These are phyloP conservation scores for Melanotaenia maccullochi DNA, from an alignment of 2,797 vertebrate species.

Conservation along the genomic window DNA sequence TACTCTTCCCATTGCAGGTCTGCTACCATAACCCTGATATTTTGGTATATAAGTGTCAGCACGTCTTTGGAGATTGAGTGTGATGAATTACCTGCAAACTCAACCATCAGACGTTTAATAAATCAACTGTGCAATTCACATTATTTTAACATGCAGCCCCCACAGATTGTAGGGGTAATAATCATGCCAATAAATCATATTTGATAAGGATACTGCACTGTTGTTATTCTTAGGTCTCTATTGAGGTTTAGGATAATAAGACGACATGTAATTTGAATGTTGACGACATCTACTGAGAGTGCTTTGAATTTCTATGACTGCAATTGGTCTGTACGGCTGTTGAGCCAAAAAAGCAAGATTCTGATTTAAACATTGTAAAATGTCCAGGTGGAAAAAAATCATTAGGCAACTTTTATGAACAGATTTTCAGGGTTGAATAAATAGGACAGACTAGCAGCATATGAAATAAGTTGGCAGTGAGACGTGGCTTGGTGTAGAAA, in stretches of 20 bases:
- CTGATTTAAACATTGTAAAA: conserved; percentile 35
- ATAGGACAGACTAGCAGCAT: conserved; percentile 62
- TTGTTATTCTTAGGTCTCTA: conserved; percentile 68
- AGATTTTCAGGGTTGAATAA: conserved; percentile 74
- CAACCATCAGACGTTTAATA: conserved; percentile 80
- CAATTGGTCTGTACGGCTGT: conserved; percentile 29
- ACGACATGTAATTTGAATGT: conserved; percentile 61
- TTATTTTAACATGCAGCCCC: conserved; percentile 72
- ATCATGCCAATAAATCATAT: conserved; percentile 83
- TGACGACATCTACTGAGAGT: conserved; percentile 38
- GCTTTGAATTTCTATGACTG: conserved; percentile 43
- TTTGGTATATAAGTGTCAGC: conserved; percentile 74
- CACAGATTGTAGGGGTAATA: conserved; percentile 61
- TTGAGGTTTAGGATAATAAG: conserved; percentile 64
- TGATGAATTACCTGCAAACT: conserved; percentile 81
- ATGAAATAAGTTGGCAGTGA: conserved; percentile 70
- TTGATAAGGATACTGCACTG: conserved; percentile 72
- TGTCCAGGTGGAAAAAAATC: conserved; percentile 63
- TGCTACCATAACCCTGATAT: conserved; percentile 76
- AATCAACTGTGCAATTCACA: conserved; percentile 78
- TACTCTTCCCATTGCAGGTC: conserved; percentile 56
- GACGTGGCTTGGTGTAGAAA: conserved; percentile 42
- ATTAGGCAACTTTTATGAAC: conserved; percentile 69
- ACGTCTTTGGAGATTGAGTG: conserved; percentile 79
- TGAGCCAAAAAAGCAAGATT: conserved; percentile 51